Evolutionary conservation across 2,797 vertebrate species (phyloP).

Genomic region (Distichodus sexfasciatus): DNA sequence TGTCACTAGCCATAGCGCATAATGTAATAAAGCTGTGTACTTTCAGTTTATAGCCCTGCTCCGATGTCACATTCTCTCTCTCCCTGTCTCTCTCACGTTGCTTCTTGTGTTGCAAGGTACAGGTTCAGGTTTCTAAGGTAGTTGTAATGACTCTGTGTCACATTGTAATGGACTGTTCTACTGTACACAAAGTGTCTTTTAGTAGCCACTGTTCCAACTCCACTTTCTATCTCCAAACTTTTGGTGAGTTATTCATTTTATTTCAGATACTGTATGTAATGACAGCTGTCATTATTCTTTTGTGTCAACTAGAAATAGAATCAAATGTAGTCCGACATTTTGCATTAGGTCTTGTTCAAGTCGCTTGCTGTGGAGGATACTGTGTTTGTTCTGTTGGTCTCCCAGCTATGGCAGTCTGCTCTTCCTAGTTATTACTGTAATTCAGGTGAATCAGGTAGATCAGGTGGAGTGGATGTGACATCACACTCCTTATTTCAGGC

Average conservation of each 20-base stretch:
- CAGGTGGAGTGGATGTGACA: not conserved
- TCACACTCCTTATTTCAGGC: not conserved
- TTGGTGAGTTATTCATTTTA: slow-evolving; percentile 22
- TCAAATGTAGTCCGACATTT: too few species aligned
- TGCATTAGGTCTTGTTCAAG: too few species aligned
- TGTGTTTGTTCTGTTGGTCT: not conserved
- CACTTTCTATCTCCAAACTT: slow-evolving; percentile 29
- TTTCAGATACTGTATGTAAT: not conserved
- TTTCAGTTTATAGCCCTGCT: not conserved
- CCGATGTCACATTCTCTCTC: not conserved
- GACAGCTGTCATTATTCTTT: not conserved
- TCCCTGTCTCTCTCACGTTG: not conserved
- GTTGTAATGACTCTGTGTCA: slow-evolving; percentile 20
- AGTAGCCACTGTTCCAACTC: not conserved
- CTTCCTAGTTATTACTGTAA: not conserved
- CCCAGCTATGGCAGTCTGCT: not conserved
- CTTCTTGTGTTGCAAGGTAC: slow-evolving; percentile 12
- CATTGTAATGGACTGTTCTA: slow-evolving; percentile 28
- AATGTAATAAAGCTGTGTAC: too few species aligned
- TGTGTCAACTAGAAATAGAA: too few species aligned
- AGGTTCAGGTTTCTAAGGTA: slow-evolving; percentile 22
- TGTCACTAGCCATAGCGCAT: too few species aligned
- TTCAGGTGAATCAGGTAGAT: not conserved
- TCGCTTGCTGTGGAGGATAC: too few species aligned
- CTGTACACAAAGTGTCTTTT: slow-evolving; percentile 18